Percentiles rank a stretch among this genome's conserved stretches.
phyloP scores from a whole-genome alignment of 2,888 invertebrate genomes.

The Serripes groenlandicus region DNA sequence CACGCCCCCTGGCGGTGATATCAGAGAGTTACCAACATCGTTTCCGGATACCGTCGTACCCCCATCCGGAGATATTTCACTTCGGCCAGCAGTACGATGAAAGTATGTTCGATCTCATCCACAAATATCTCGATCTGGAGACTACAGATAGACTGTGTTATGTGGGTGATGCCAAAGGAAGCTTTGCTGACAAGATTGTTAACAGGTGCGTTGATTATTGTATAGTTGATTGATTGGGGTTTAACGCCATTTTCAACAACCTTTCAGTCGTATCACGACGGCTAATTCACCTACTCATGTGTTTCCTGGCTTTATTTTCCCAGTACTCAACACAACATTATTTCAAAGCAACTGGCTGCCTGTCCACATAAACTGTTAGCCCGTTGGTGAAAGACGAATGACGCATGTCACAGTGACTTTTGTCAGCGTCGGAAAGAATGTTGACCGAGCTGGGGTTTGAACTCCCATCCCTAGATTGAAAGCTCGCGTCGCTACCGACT shows the following conservation, averaged over 20 bases:
- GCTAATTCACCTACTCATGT: no score
- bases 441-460: no score
- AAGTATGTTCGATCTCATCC: slow-evolving; percentile 77
- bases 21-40: slow-evolving; percentile 81
- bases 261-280: no score
- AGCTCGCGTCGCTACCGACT: no score
- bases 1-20: slow-evolving; percentile 83
- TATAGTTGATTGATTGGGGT: not conserved
- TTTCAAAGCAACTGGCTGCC: no score
- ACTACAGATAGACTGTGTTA: slow-evolving; percentile 83
- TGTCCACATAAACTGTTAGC: no score
- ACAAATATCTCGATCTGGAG: slow-evolving; percentile 82
- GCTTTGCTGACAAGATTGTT: slow-evolving; percentile 75
- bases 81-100: slow-evolving; percentile 82
- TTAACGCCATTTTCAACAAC: not conserved
- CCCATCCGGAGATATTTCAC: slow-evolving; percentile 72
- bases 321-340: no score
- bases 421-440: no score
- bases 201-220: slow-evolving; percentile 47
- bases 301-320: no score
- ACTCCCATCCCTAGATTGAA: no score
- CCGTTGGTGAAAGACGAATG: no score
- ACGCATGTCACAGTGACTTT: no score
- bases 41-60: slow-evolving; percentile 74
- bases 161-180: slow-evolving; percentile 82